Conservation (phyloP, 2,797 vertebrate genomes). For the Labroides dimidiatus region DNA sequence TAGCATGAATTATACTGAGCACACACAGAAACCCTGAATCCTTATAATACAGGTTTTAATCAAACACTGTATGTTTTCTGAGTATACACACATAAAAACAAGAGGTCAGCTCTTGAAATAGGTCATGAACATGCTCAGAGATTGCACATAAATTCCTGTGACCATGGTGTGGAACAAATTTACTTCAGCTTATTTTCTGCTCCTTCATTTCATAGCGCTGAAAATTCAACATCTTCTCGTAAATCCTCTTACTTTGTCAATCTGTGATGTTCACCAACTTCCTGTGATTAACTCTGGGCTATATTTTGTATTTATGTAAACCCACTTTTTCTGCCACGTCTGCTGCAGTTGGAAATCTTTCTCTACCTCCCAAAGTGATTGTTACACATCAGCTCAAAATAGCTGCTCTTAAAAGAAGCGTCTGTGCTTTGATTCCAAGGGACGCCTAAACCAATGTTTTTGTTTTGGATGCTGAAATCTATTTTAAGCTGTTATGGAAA, state of each 20-base stretch:
- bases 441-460: not conserved
- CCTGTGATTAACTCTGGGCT: constrained; percentile 15
- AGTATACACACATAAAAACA: constrained; percentile 24
- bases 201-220: constrained; percentile 12
- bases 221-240: constrained; percentile 12
- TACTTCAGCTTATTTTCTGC: constrained; percentile 3
- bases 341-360: not conserved
- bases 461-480: not conserved
- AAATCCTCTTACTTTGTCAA: constrained; percentile 22
- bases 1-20: constrained; percentile 16
- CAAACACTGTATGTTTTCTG: constrained; percentile 32
- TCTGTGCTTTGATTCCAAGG: not conserved
- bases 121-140: constrained; percentile 11
- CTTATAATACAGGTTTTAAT: constrained; percentile 40
- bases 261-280: constrained; percentile 16
- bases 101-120: constrained; percentile 37
- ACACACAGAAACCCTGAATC: constrained; percentile 19
- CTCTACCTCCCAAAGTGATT: not conserved
- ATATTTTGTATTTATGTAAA: not conserved
- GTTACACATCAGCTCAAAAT: not conserved
- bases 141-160: constrained; percentile 5
- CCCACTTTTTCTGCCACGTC: not conserved
- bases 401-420: not conserved
- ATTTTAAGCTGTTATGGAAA: not conserved
- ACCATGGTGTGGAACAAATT: constrained; percentile 13